Evolutionary conservation across 2,113 vertebrate species (phyloP), one percentile per base, ranked within the genome.

Genomic region (Dissostichus mawsoni): DNA sequence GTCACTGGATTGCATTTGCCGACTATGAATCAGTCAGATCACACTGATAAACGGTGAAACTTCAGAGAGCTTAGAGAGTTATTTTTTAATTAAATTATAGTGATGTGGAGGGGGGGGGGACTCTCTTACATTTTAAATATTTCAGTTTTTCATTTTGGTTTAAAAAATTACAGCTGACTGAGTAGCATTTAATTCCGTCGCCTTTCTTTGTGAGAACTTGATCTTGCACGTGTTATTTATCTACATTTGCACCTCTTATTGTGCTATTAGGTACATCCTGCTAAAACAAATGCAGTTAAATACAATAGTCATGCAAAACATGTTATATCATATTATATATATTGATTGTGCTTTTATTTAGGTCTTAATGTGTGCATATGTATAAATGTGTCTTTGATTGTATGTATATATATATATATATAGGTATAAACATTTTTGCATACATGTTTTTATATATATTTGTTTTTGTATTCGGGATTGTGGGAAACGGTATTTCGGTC

Each of bases 1-100:
- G 90, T 94, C 86, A 81, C 69, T 44, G 61, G 78, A 55, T 89
- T 82, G 87, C 62, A 52, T 88, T 75, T 66, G 74, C 68, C 20
- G 41, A 67, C 48, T 3, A 74, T 70, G 74, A 83, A 83, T 86
- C 69, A 13, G 55, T 45, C 64, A 20, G 84, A 87, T 84, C 55
- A 6, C 20, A 1, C 47, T 45, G 82, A 84, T 76, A 74, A 75
- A 78, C 58, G 68, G 14, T 4, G 11, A 68, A 48, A 80, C 74
- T 69, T 83, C 29, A 58, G 61, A 78, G 36, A 53, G 13, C 45
- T 67, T 47, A 8, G 8, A 41, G 50, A 83, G 65, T 63, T 56
- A 16, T 51, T 65, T 10, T 57, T 74, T 51, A 45, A 71, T 20
- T 51, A 61, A 83, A 20, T 74, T 18, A 77, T 6, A 18, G 41